These are phyloP conservation scores for Caenorhabditis zanzibari DNA, from an alignment of 2,888 invertebrate species.

Conservation along the genomic window DNA sequence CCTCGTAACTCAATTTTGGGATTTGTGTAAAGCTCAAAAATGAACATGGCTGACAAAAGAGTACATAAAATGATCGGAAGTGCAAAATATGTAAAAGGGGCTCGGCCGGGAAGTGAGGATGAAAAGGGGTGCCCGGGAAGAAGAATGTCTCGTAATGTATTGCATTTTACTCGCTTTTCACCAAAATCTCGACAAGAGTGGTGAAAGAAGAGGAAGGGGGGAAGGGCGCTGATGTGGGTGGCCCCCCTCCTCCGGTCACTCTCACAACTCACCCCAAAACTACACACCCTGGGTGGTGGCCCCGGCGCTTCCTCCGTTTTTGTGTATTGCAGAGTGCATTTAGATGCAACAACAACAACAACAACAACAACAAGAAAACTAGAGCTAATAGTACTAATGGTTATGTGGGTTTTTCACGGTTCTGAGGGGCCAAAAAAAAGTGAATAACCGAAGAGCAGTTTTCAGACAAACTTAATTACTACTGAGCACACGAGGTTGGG, in stretches of 20 bases:
- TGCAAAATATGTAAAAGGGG: slow-evolving; percentile 51
- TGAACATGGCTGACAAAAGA: slow-evolving; percentile 4
- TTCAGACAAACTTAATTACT: slow-evolving; percentile 27
- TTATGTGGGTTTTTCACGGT: neutral
- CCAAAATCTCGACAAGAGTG: slow-evolving; percentile 63
- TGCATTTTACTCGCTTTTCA: slow-evolving; percentile 66
- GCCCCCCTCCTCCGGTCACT: slow-evolving; percentile 29
- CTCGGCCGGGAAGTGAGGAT: slow-evolving; percentile 14
- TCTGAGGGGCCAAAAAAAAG: neutral
- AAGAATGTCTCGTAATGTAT: slow-evolving; percentile 65
- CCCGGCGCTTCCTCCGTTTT: slow-evolving; percentile 43
- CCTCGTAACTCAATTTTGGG: neutral
- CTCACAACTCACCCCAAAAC: slow-evolving; percentile 42
- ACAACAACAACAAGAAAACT: slow-evolving; percentile 32
- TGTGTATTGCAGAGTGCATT: slow-evolving; percentile 20
- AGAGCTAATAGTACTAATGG: slow-evolving; percentile 54
- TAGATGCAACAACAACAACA: slow-evolving; percentile 53
- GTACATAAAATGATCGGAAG: slow-evolving; percentile 59
- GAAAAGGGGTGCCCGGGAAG: slow-evolving; percentile 36
- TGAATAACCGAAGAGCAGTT: neutral
- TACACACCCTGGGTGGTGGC: slow-evolving; percentile 20
- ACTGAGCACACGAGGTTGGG: slow-evolving; percentile 15
- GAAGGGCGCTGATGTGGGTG: slow-evolving; percentile 57
- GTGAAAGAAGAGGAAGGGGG: slow-evolving; percentile 20
- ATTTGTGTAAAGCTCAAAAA: neutral